These are phyloP conservation scores for Gambusia affinis DNA, from an alignment of 2,113 vertebrate genomes.

Conservation along the genomic window DNA sequence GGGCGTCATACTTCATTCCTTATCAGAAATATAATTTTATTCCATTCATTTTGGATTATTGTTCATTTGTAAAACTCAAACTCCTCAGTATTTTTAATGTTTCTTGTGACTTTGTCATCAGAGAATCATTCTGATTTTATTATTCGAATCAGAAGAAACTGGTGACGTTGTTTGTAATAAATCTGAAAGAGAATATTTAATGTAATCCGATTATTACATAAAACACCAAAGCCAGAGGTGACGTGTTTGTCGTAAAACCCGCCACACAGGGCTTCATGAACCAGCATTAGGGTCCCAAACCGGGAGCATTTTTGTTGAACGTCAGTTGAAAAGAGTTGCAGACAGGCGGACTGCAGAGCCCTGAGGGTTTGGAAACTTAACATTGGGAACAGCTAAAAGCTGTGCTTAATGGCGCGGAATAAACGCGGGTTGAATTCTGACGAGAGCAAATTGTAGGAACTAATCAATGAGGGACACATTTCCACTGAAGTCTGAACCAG, in stretches of 20 bases:
- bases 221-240: no score
- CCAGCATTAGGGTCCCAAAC: slow-evolving; percentile 10
- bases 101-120: no score
- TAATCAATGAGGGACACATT: slow-evolving; percentile 50
- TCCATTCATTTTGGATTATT: no score
- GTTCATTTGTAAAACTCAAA: no score
- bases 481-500: slow-evolving; percentile 20
- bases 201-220: neutral
- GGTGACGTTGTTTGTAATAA: no score
- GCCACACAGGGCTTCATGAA: slow-evolving; percentile 5
- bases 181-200: no score
- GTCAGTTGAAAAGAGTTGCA: slow-evolving; percentile 29
- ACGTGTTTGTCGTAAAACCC: neutral
- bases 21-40: no score
- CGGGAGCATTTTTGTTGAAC: slow-evolving; percentile 11
- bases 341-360: slow-evolving; percentile 28
- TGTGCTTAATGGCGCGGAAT: slow-evolving; percentile 70
- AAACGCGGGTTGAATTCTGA: slow-evolving; percentile 58
- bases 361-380: slow-evolving; percentile 57
- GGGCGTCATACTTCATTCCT: no score
- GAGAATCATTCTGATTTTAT: no score
- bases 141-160: no score
- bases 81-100: no score
- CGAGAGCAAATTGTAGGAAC: slow-evolving; percentile 32
- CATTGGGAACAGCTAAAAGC: slow-evolving; percentile 45